Conservation (phyloP, 1,140 invertebrate genomes). For the Heliconius congener region DNA sequence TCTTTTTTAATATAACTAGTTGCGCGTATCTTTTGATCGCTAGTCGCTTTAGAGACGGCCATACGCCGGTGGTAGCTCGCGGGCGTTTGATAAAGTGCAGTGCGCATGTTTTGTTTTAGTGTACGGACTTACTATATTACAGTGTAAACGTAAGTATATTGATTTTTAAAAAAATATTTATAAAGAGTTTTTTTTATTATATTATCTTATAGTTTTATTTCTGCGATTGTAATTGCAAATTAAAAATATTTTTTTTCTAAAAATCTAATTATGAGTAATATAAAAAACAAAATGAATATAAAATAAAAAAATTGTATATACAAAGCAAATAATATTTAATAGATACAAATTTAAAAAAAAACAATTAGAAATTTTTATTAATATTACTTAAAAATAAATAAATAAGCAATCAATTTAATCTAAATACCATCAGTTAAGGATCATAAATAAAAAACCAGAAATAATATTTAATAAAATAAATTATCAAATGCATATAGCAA, state of each 20-base stretch:
- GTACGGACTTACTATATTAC: neutral
- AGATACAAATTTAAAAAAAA: no score
- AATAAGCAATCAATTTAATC: neutral
- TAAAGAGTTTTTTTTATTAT: no score
- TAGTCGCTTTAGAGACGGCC: slow-evolving; percentile 3
- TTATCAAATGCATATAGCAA: neutral
- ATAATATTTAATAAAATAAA: neutral
- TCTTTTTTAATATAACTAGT: slow-evolving; percentile 5
- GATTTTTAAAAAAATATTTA: neutral
- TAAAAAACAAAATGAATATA: no score
- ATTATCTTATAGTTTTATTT: no score
- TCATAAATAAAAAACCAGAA: neutral
- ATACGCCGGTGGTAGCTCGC: neutral
- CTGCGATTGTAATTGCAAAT: no score
- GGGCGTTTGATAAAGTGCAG: neutral
- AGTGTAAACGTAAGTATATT: neutral
- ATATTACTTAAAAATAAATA: no score
- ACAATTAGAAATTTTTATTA: no score
- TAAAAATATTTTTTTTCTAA: no score
- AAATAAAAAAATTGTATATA: no score
- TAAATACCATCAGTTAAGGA: neutral
- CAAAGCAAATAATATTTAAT: no score
- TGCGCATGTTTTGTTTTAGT: neutral
- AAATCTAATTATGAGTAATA: no score
- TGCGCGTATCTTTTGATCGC: neutral